Conservation (phyloP, 2,113 vertebrate genomes). For the Trachemys scripta region DNA sequence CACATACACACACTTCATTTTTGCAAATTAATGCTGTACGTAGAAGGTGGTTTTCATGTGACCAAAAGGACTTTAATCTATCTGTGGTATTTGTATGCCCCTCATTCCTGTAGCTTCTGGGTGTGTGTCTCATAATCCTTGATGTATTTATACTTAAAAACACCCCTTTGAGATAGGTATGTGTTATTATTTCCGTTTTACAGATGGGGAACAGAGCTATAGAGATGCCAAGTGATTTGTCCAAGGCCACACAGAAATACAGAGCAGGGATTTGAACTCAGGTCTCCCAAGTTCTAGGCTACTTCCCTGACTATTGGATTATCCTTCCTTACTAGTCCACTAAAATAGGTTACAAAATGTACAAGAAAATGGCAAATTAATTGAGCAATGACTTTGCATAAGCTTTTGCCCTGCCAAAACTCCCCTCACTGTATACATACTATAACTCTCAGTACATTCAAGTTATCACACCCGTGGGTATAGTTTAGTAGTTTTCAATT, state of each 20-base stretch:
- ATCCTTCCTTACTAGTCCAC: background rate
- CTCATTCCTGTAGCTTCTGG: background rate
- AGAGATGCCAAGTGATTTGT: background rate
- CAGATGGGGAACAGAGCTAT: background rate
- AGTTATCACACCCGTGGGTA: rapidly evolving
- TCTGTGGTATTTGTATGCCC: background rate
- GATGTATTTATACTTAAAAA: background rate
- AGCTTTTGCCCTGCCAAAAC: background rate
- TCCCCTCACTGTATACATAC: background rate
- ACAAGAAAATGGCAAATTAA: background rate
- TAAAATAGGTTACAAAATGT: background rate
- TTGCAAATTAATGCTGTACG: background rate
- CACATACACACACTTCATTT: background rate
- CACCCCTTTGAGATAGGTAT: background rate
- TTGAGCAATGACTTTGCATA: background rate
- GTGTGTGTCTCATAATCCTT: background rate
- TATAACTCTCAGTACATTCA: background rate
- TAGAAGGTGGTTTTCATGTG: background rate
- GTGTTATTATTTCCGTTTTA: background rate
- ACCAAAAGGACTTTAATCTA: background rate
- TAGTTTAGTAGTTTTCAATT: rapidly evolving
- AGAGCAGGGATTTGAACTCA: background rate
- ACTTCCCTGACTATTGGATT: rapidly evolving
- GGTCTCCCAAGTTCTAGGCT: background rate
- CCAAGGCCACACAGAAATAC: background rate